Evolutionary conservation across 2,113 vertebrate genomes (phyloP).

Genomic region (Chascanopsetta lugubris): DNA sequence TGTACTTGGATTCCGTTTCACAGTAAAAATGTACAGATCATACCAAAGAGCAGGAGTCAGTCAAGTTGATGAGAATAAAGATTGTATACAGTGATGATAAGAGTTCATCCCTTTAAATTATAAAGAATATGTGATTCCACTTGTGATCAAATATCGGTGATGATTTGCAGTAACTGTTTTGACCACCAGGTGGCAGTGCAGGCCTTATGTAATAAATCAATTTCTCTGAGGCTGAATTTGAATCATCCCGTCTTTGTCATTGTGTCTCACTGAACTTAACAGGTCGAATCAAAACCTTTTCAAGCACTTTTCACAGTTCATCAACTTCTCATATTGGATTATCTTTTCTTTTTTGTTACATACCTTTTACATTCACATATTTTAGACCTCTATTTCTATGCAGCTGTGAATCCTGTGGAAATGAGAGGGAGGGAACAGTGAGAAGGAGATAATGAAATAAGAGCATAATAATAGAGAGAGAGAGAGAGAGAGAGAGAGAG

Average conservation of each 20-base stretch:
- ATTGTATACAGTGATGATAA: slow-evolving; percentile 1
- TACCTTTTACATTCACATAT: too few species aligned
- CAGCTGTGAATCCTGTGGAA: background rate
- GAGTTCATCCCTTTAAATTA: background rate
- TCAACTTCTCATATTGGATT: background rate
- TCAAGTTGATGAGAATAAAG: background rate
- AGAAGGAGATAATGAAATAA: slow-evolving; percentile 34
- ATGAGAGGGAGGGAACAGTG: background rate
- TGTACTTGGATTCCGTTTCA: too few species aligned
- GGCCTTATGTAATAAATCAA: background rate
- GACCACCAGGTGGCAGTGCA: slow-evolving; percentile 35
- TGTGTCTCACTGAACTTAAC: background rate
- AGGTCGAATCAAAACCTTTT: background rate
- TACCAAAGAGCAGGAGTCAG: too few species aligned
- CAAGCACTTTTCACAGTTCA: background rate
- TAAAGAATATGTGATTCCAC: background rate
- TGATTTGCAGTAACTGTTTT: background rate
- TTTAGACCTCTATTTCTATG: slow-evolving; percentile 7
- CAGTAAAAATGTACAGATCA: too few species aligned
- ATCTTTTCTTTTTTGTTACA: slow-evolving; percentile 27
- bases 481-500: background rate
- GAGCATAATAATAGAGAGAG: background rate
- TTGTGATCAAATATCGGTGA: background rate
- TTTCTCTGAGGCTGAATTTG: background rate
- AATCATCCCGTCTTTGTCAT: slow-evolving; percentile 6